A percentile compares a stretch with the other conserved stretches of the same genome.
Evolutionary conservation across 2,113 vertebrate genomes (phyloP).

Genomic region (Lepus europaeus): DNA sequence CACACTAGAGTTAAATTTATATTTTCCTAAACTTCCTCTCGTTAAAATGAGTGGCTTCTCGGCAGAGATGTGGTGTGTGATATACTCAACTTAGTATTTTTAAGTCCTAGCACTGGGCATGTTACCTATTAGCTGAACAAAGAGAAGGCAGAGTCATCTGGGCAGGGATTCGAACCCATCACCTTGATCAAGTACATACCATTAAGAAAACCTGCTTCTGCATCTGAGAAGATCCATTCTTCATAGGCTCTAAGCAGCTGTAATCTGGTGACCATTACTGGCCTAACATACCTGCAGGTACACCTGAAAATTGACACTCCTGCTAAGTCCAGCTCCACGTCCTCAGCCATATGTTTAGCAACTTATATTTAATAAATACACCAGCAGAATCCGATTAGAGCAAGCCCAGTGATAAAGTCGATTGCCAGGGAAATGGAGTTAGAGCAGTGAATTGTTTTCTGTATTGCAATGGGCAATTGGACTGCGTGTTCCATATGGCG

Average conservation of each 20-base stretch:
- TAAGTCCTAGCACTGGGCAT: background rate
- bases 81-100: background rate
- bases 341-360: slow-evolving; percentile 75
- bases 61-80: background rate
- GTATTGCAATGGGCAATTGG: slow-evolving; percentile 67
- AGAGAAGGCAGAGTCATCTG: background rate
- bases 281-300: background rate
- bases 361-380: slow-evolving; percentile 82
- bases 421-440: slow-evolving; percentile 80
- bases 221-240: background rate
- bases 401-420: slow-evolving; percentile 69
- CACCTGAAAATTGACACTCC: slow-evolving; percentile 43
- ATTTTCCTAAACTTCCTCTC: background rate
- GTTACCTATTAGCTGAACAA: background rate
- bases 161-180: background rate
- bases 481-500: slow-evolving; percentile 74
- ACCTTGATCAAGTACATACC: background rate
- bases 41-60: background rate
- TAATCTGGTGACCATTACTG: background rate
- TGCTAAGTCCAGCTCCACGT: background rate
- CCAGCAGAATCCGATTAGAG: slow-evolving; percentile 71
- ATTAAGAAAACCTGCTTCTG: background rate
- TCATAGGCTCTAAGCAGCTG: background rate
- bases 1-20: background rate
- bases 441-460: slow-evolving; percentile 72